Evolutionary conservation across 1,140 invertebrate genomes (phyloP), one percentile per base, ranked within the genome.

Genomic region (Orchestia grillus): DNA sequence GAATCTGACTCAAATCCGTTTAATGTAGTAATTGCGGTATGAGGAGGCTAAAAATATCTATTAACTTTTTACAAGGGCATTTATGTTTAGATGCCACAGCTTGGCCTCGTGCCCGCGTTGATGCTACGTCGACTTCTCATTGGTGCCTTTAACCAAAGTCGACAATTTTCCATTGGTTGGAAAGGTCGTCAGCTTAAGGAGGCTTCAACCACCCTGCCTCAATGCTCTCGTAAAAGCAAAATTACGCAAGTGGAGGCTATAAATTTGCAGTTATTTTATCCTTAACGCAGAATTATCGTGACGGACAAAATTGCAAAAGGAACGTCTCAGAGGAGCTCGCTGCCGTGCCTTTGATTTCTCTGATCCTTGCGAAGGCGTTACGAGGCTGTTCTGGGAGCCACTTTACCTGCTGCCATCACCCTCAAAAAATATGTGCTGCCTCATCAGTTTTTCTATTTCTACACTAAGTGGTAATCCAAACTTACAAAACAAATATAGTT

Each of bases 251-350:
- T 42, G 44, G 43, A 92, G 44, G 90, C 90, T 28, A 92, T 92
- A 92, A 92, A 92, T 92, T 44, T 44, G 90, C 43, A 92, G 90
- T 92, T 92, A 92, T 92, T 92, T 92, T 92, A 92, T 92, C 41
- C 43, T 92, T 92, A 92, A 44, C 90, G 90, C 90, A 43, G n/a
- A 92, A 92, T 92, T 92, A 92, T 92, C n/a, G 90, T 28, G 90
- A 92, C n/a, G 90, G n/a, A 44, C 90, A 44, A 43, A 92, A 92
- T 28, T 92, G 90, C 41, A 8, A 92, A 92, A 36, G 90, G 8
- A 92, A 92, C 41, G 44, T 92, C 43, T 43, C 44, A 44, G 90
- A 44, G 41, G 87, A 53, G 47, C 47, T 6, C 47, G 47, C 47
- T 53, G 19, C 47, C 47, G 6, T 53, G 6, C 47, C 47, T 53